A percentile compares a stretch with the other conserved stretches of the same genome.
Evolutionary conservation across 2,797 vertebrate species (phyloP).

Genomic region (Schizopygopsis pylzovi): DNA sequence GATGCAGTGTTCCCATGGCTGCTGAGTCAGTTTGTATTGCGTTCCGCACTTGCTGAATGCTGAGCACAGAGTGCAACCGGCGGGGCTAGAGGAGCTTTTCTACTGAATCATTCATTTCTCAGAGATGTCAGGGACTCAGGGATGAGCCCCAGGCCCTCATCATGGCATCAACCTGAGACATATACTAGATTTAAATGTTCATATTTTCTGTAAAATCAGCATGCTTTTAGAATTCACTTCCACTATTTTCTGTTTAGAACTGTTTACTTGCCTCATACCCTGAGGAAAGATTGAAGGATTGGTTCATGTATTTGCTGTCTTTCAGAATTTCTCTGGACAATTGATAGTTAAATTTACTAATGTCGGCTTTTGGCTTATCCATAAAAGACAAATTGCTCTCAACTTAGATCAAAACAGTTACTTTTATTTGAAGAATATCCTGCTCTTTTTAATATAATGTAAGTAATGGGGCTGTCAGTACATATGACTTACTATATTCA

Average conservation of each 20-base stretch:
- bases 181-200: not conserved
- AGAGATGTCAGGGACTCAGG: not conserved
- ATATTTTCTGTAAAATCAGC: slow-evolving; percentile 2
- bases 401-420: not conserved
- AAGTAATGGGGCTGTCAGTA: not conserved
- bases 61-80: slow-evolving; percentile 9
- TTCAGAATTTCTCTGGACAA: not conserved
- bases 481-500: not conserved
- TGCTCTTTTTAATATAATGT: slow-evolving; percentile 1
- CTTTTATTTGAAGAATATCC: not conserved
- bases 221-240: not conserved
- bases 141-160: not conserved
- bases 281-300: not conserved
- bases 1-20: slow-evolving; percentile 15
- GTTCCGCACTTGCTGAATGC: not conserved
- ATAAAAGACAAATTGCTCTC: not conserved
- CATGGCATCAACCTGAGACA: not conserved
- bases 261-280: slow-evolving; percentile 4
- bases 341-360: not conserved
- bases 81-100: not conserved
- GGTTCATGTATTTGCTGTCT: not conserved
- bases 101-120: slow-evolving; percentile 15
- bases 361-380: not conserved
- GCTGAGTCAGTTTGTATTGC: slow-evolving; percentile 29
- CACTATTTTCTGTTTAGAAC: not conserved